Percentiles rank a stretch among this genome's conserved stretches.
phyloP scores from a whole-genome alignment of 2,797 vertebrate species.

The Erethizon dorsatum region DNA sequence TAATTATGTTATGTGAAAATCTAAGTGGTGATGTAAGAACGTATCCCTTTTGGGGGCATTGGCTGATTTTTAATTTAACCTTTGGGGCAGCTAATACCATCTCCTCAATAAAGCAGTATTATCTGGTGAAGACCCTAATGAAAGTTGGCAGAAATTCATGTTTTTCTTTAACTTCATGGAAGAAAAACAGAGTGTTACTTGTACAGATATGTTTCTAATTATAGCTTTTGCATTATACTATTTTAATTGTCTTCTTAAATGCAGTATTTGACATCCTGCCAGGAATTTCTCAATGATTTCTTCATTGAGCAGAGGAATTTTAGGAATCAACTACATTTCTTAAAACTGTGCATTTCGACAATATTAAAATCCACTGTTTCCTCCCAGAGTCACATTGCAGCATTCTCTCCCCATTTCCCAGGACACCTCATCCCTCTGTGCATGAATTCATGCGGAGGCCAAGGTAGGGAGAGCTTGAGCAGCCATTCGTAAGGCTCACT shows the following conservation, averaged over 20 bases:
- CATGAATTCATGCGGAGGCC: neutral
- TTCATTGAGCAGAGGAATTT: slow-evolving; percentile 88
- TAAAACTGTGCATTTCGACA: slow-evolving; percentile 87
- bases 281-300: slow-evolving; percentile 89
- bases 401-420: slow-evolving; percentile 75
- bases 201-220: slow-evolving; percentile 90
- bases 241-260: slow-evolving; percentile 92
- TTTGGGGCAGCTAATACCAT: slow-evolving; percentile 78
- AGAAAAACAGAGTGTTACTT: slow-evolving; percentile 88
- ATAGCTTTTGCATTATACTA: slow-evolving; percentile 88
- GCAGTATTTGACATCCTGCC: slow-evolving; percentile 88
- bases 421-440: neutral
- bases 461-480: neutral
- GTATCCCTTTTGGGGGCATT: slow-evolving; percentile 68
- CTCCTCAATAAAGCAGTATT: slow-evolving; percentile 77
- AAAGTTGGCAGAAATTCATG: slow-evolving; percentile 84
- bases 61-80: slow-evolving; percentile 81
- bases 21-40: slow-evolving; percentile 74
- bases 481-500: slow-evolving; percentile 51
- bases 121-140: slow-evolving; percentile 82
- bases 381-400: slow-evolving; percentile 73
- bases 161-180: slow-evolving; percentile 85
- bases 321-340: slow-evolving; percentile 86
- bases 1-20: slow-evolving; percentile 78
- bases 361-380: slow-evolving; percentile 85